Base-by-base conservation (phyloP, 2,113 vertebrate species). In the Pterocles orientalis region DNA sequence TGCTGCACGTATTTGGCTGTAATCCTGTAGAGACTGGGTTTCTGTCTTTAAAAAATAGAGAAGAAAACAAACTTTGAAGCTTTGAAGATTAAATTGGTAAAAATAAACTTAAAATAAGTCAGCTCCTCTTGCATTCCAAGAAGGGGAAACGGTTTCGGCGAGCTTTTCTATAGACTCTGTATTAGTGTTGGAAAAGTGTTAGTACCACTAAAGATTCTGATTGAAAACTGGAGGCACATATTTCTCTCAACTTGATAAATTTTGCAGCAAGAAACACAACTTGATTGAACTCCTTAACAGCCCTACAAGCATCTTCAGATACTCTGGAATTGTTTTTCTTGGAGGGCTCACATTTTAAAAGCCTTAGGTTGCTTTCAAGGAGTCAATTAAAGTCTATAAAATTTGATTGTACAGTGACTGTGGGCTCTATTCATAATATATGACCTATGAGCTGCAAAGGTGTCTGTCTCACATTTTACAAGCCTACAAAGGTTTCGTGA, bases 11-110 rank as follows among this genome's bases (percentile, higher is more conserved):
- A 90, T 93, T 95, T 95, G 93, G 97, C 97, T 95, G 64, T 64
- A 80, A 53, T 89, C 95, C 92, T 95, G 86, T 16, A 89, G 92
- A 79, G 84, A 64, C 95, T 97, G 97, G 96, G 85, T 53, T 89
- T 83, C 83, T 96, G 97, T 97, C 97, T 98, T 98, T 95, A 72
- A 94, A 95, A 98, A 98, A 97, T 96, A 98, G 28, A 41, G 78
- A 93, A 77, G 79, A 95, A 95, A 86, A 79, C 58, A 93, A 92
- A 78, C 98, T 97, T 97, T 97, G 96, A 98, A 97, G 97, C 97
- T 94, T 90, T 71, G 54, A 82, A 93, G 89, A 94, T 97, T 91
- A 97, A 96, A 96, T 95, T 78, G 79, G 89, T 98, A 93, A 95
- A 97, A 97, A 96, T 90, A 97, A 97, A 96, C 96, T 85, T 94